Percentiles rank a stretch among this genome's conserved stretches.
Conservation (phyloP, 2,888 invertebrate genomes). For the Troides oblongomaculatus region DNA sequence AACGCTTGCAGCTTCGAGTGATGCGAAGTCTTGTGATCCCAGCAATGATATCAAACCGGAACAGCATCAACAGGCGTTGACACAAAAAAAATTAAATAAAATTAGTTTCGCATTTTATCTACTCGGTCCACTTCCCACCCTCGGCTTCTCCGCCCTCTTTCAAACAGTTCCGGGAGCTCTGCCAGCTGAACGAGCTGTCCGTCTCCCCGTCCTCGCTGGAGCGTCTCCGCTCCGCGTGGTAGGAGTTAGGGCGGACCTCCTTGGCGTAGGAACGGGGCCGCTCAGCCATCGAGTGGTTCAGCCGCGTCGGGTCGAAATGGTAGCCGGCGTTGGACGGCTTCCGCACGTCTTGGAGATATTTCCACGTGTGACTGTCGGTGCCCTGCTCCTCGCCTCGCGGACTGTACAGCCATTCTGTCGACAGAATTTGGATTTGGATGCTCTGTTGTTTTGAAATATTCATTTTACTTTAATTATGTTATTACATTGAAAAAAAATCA, state of each 20-base stretch:
- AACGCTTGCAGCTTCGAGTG: too few relatives aligned
- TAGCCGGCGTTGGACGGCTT: constrained; percentile 71
- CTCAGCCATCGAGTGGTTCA: constrained; percentile 51
- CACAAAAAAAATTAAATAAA: too few relatives aligned
- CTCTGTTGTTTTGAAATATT: too few relatives aligned
- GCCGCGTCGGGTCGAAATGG: constrained; percentile 63
- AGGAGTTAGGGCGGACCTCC: constrained; percentile 46
- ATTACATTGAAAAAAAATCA: too few relatives aligned
- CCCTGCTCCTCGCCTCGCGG: constrained; percentile 51
- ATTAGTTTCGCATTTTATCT: background rate
- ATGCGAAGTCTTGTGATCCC: too few relatives aligned
- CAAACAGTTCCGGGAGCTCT: constrained; percentile 47
- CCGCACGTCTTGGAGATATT: constrained; percentile 66
- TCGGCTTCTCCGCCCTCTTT: background rate
- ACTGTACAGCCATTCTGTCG: constrained; percentile 72
- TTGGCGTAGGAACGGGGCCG: constrained; percentile 46
- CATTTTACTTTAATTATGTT: too few relatives aligned
- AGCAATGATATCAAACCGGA: too few relatives aligned
- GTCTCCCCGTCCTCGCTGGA: constrained; percentile 64
- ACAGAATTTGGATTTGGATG: background rate
- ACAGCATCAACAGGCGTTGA: too few relatives aligned
- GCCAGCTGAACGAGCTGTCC: constrained; percentile 73
- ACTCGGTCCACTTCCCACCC: background rate
- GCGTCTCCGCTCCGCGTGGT: constrained; percentile 41
- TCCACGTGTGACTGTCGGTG: constrained; percentile 72